Conservation (phyloP, 2,888 invertebrate genomes). For the Hemithea aestivaria region DNA sequence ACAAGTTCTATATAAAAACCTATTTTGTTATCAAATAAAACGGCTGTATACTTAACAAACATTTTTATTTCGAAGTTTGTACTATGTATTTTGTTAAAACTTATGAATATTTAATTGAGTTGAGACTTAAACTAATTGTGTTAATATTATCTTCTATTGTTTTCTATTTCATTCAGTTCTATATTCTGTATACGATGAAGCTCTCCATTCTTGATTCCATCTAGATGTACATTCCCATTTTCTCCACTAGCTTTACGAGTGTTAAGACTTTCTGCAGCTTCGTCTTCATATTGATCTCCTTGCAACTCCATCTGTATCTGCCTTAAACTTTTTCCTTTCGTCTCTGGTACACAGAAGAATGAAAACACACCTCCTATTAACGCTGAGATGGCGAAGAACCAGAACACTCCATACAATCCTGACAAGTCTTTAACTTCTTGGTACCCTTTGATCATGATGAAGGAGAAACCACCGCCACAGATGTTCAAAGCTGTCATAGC, state of each 20-base stretch:
- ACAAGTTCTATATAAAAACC: no score
- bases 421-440: conserved; percentile 64
- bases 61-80: no score
- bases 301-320: conserved; percentile 76
- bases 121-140: not conserved
- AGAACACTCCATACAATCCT: conserved; percentile 73
- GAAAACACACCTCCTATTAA: conserved; percentile 71
- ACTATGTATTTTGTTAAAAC: no score
- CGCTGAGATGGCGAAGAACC: conserved; percentile 66
- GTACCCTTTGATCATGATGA: conserved; percentile 70
- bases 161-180: no score
- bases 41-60: no score
- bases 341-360: conserved; percentile 73
- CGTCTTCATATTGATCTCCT: conserved; percentile 45
- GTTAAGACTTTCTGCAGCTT: conserved; percentile 28
- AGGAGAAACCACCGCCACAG: conserved; percentile 69
- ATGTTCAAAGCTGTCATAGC: conserved; percentile 72
- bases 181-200: no score
- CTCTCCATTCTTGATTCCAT: not conserved
- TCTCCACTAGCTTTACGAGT: conserved; percentile 13
- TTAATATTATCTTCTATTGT: not conserved
- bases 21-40: no score
- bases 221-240: conserved; percentile 10
- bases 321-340: conserved; percentile 75
- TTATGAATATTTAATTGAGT: not conserved